Conservation (phyloP, 2,797 vertebrate species). For the Enoplosus armatus region DNA sequence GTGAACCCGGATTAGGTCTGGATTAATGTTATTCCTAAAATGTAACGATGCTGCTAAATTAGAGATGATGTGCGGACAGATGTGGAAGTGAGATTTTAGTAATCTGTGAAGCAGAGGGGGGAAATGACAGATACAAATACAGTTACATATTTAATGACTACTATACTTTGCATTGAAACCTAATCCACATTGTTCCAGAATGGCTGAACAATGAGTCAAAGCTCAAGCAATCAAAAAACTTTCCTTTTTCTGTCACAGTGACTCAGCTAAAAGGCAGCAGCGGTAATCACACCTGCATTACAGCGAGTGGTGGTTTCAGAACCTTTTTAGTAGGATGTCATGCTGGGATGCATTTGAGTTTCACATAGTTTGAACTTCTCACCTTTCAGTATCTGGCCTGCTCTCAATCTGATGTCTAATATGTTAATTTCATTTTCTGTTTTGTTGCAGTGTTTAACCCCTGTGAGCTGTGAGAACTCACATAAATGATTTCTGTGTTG, state of each 20-base stretch:
- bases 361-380: conserved; percentile 35
- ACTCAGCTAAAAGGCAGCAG: conserved; percentile 30
- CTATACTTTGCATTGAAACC: conserved; percentile 4
- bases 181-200: conserved; percentile 3
- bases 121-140: conserved; percentile 11
- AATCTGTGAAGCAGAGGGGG: not conserved
- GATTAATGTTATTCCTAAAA: conserved; percentile 25
- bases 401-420: conserved; percentile 21
- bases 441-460: not conserved
- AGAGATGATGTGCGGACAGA: conserved; percentile 18
- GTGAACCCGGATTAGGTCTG: not conserved
- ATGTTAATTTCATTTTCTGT: not conserved
- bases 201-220: conserved; percentile 4
- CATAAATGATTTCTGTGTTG: conserved; percentile 17
- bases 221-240: conserved; percentile 1
- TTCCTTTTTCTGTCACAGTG: conserved; percentile 10
- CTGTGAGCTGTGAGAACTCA: conserved; percentile 15
- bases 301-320: conserved; percentile 51
- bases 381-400: conserved; percentile 24
- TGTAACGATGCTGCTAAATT: conserved; percentile 19
- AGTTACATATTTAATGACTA: conserved; percentile 16
- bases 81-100: conserved; percentile 7
- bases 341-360: conserved; percentile 42
- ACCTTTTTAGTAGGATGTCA: conserved; percentile 52
- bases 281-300: conserved; percentile 44